Evolutionary conservation across 2,797 vertebrate species (phyloP), one percentile per base, ranked within the genome.

Genomic region (Takifugu ocellatus): DNA sequence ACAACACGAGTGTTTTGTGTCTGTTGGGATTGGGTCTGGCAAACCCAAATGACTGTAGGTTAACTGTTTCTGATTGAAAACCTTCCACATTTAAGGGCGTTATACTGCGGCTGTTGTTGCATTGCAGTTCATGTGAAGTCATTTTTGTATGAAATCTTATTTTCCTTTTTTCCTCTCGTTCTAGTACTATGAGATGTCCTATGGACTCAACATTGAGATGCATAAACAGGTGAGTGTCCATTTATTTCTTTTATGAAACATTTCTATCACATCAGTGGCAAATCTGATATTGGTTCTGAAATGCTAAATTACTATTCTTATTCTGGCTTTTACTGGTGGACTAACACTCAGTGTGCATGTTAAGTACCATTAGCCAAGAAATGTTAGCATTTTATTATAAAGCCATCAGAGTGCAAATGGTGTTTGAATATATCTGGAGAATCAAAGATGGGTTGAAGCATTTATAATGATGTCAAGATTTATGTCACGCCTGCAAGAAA

Each of bases 181-280:
- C 0, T 81, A 98, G 96, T 98, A 98, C 82, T 98, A 98, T 2
- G 95, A 98, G 93, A 98, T 98, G 96, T 98, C 96, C 54, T 98
- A 98, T 0, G 96, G 96, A 64, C 88, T 98, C 78, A 98, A 98
- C 69, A 98, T 98, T 55, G 96, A 98, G 90, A 98, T 98, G 96
- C 96, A 98, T 91, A 98, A 98, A 87, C 96, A 98, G 94, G 96
- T 97, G 79, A 63, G 92, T 77, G 14, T 3, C 33, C 21, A 45
- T 58, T 49, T 55, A 21, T 42, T 15, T 17, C 12, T 31, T 25
- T 15, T 5, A 39, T 11, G 36, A 11, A 39, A 39, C 10, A 39
- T 14, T 39, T 39, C 2, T 39, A 39, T 60, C 42, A 16, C 43
- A 44, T 31, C 27, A 12, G 12, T 39, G 31, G 31, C 8, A 33